Percentiles rank a stretch among this genome's conserved stretches.
These are phyloP conservation scores for Therioaphis trifolii DNA, from an alignment of 2,888 invertebrate genomes.

Conservation along the genomic window DNA sequence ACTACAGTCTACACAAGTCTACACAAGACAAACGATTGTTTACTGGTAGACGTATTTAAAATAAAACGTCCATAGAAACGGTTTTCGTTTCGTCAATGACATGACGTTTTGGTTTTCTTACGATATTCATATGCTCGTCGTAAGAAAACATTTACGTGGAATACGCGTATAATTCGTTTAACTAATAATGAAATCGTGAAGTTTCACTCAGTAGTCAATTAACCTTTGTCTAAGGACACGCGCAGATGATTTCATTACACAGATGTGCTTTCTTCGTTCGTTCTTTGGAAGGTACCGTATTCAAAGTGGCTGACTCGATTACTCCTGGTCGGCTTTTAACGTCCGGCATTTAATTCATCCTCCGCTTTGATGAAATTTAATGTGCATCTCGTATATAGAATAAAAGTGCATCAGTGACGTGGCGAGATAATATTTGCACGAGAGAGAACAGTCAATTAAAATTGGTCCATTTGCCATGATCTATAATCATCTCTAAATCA, in stretches of 20 bases:
- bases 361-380: constrained; percentile 24
- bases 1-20: too few species aligned
- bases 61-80: neutral
- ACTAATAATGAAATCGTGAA: constrained; percentile 41
- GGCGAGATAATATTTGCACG: too few species aligned
- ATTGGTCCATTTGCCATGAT: too few species aligned
- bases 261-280: constrained; percentile 41
- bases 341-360: constrained; percentile 41
- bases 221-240: constrained; percentile 46
- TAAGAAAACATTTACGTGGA: constrained; percentile 19
- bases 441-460: too few species aligned
- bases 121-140: too few species aligned
- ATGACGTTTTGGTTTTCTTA: neutral
- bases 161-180: constrained; percentile 45
- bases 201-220: constrained; percentile 48
- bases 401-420: neutral
- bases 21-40: too few species aligned
- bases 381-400: too few species aligned
- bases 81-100: too few species aligned
- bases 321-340: constrained; percentile 45
- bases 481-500: too few species aligned
- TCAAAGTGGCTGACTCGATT: constrained; percentile 60
- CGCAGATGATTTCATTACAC: constrained; percentile 51
- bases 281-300: constrained; percentile 48
- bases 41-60: neutral